phyloP scores from a whole-genome alignment of 2,113 vertebrate genomes.

The Hiodon alosoides region DNA sequence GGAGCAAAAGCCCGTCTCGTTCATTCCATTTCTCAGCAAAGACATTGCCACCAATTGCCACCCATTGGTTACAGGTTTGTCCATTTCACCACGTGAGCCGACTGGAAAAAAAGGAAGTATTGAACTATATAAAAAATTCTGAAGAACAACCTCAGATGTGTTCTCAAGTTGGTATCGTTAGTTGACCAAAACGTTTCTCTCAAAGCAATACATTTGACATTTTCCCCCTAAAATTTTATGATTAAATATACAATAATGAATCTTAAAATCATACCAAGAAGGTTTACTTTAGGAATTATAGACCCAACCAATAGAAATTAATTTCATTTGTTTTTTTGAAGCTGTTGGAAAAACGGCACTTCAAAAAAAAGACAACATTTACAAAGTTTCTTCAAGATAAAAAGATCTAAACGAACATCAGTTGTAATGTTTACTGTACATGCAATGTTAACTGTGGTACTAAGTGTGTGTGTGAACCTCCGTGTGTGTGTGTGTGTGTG shows the following conservation, averaged over 20 bases:
- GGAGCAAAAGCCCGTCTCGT: background rate
- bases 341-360: constrained; percentile 28
- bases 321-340: constrained; percentile 39
- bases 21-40: background rate
- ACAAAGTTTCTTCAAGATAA: constrained; percentile 20
- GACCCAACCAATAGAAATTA: background rate
- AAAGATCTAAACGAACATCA: constrained; percentile 4
- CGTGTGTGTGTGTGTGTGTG: constrained; percentile 24
- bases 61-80: constrained; percentile 2
- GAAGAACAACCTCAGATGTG: constrained; percentile 29
- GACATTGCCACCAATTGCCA: background rate
- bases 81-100: constrained; percentile 8
- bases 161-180: constrained; percentile 29
- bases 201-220: constrained; percentile 64
- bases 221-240: constrained; percentile 48
- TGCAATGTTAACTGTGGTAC: constrained; percentile 32
- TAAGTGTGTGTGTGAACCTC: background rate
- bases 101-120: background rate
- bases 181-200: constrained; percentile 58
- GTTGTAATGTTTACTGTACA: constrained; percentile 37
- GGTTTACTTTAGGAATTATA: background rate
- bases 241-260: constrained; percentile 5
- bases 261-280: background rate
- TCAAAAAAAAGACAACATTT: constrained; percentile 18
- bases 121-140: background rate